Evolutionary conservation across 2,888 invertebrate genomes (phyloP).

Genomic region (Pachymerium ferrugineum): DNA sequence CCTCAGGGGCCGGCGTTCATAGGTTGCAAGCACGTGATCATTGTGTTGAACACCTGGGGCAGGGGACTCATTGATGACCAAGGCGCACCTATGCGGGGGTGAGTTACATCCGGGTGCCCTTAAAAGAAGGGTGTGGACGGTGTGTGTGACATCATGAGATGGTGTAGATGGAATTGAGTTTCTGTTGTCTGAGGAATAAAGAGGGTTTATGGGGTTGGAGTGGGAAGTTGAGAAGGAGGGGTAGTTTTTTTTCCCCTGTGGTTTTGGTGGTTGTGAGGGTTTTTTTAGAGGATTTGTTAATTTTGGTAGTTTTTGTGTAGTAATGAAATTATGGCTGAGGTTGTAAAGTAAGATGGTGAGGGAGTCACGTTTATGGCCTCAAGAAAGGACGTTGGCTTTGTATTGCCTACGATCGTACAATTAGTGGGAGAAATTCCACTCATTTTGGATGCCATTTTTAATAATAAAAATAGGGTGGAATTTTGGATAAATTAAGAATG

Average conservation of each 20-base stretch:
- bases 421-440: not conserved
- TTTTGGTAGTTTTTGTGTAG: no score
- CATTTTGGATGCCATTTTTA: not conserved
- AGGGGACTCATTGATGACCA: not conserved
- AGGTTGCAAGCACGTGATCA: not conserved
- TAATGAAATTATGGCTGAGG: no score
- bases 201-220: no score
- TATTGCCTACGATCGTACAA: not conserved
- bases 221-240: not conserved
- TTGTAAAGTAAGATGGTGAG: no score
- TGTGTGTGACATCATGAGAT: not conserved
- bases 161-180: no score
- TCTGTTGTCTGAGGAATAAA: no score
- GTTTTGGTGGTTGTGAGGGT: no score
- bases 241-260: no score
- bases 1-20: constrained; percentile 2
- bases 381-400: not conserved
- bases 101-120: constrained; percentile 21
- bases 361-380: not conserved
- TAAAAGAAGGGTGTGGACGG: not conserved
- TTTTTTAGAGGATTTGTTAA: no score
- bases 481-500: no score
- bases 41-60: constrained; percentile 22
- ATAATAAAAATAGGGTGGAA: not conserved
- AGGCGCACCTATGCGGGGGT: not conserved